These are phyloP conservation scores for Vollenhovia emeryi DNA, from an alignment of 1,140 invertebrate genomes.

Conservation along the genomic window DNA sequence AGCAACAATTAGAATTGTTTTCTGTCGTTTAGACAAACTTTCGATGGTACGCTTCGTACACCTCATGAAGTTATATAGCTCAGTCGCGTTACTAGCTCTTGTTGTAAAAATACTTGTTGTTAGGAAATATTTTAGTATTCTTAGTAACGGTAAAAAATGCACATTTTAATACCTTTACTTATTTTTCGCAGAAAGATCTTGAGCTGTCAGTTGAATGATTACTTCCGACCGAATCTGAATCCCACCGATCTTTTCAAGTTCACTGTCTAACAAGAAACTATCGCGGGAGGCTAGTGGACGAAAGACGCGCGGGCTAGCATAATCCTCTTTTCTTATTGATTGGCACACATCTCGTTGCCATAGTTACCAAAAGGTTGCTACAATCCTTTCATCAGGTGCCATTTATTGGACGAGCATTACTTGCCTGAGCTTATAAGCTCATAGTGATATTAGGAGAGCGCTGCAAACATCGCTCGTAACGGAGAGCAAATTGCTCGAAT, in stretches of 20 bases:
- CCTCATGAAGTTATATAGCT: not conserved
- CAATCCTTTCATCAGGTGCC: constrained; percentile 44
- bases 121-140: not conserved
- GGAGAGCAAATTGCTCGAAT: constrained; percentile 1
- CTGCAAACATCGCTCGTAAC: not conserved
- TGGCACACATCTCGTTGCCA: constrained; percentile 35
- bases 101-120: not conserved
- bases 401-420: constrained; percentile 47
- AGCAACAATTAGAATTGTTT: not conserved
- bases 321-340: constrained; percentile 54
- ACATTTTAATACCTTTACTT: not conserved
- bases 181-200: not conserved
- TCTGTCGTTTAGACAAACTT: not conserved
- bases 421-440: constrained; percentile 33
- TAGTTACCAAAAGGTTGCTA: constrained; percentile 55
- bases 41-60: not conserved
- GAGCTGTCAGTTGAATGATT: not conserved
- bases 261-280: constrained; percentile 29
- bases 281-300: not conserved
- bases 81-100: not conserved
- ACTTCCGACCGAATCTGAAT: not conserved
- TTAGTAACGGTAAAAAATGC: too few species aligned
- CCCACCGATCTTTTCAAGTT: not conserved
- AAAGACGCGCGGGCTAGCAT: constrained; percentile 8
- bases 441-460: constrained; percentile 3